Base-by-base conservation (phyloP, 2,113 vertebrate genomes). In the Protobothrops mucrosquamatus region DNA sequence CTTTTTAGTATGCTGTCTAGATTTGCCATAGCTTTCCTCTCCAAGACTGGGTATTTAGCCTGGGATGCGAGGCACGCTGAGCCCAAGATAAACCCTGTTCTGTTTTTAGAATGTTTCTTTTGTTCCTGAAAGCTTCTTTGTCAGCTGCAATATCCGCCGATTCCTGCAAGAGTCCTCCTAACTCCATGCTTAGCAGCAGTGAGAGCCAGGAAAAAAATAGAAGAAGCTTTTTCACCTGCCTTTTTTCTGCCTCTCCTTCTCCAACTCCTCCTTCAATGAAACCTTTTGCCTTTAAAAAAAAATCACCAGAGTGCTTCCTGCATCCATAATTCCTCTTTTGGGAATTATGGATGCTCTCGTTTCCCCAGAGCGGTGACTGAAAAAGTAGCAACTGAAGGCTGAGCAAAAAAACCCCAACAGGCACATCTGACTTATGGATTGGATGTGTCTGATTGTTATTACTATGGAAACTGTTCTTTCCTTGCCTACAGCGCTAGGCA, bases 91-190 rank as follows among this genome's bases (percentile, higher is more conserved):
- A 48, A 91, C 0, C 1, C 0, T 0, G 7, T 0, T 0, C 43
- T 43, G n/a, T 61, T 85, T 34, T 0, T 10, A 54, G n/a, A 18
- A 56, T 8, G 3, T 93, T 74, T n/a, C 59, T 86, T 74, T 48
- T 51, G 8, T 46, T 18, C 29, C 4, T 89, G 11, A 52, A 10
- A 51, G 0, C 52, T 39, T 0, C 0, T 1, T 24, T 90, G 0
- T 0, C 0, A 90, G 26, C 6, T 97, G 97, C 94, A 97, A 94
- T 97, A 29, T 87, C 95, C 2, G 86, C 26, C 0, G 1, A 5
- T 91, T 3, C 56, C 96, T 95, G 94, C 94, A 90, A 97, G 97
- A 93, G 96, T 96, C 97, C 92, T 95, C 95, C 94, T 94, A 96
- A 94, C 92, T 93, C 95, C 10, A 10, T 0, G 0, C 74, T 93